These are phyloP conservation scores for Chydorus sphaericus DNA, from an alignment of 2,888 invertebrate genomes.

Conservation along the genomic window DNA sequence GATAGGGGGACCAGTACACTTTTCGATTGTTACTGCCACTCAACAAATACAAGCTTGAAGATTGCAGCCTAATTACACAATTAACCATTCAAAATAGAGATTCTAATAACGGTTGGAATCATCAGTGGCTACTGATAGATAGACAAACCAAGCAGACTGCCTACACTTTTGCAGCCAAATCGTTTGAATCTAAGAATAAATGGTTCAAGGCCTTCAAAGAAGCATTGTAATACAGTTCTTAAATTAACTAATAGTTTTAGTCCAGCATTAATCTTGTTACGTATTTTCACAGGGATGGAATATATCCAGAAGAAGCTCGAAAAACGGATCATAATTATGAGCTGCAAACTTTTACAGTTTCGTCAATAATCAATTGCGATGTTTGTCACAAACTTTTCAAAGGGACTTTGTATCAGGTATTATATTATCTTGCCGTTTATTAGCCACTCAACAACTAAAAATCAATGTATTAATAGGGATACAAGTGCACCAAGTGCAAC, in stretches of 20 bases:
- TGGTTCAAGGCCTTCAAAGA: conserved; percentile 86
- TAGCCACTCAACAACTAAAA: conserved; percentile 18
- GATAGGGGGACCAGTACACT: conserved; percentile 73
- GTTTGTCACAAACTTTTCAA: conserved; percentile 86
- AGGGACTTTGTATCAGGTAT: conserved; percentile 69
- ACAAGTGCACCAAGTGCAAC: conserved; percentile 65
- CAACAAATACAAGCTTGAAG: conserved; percentile 74
- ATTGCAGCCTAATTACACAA: conserved; percentile 50
- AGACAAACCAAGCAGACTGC: conserved; percentile 63
- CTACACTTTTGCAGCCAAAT: conserved; percentile 77
- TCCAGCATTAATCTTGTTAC: conserved; percentile 15
- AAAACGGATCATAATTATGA: conserved; percentile 70
- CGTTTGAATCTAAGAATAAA: conserved; percentile 69
- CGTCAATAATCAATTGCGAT: conserved; percentile 55
- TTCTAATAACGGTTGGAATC: conserved; percentile 66
- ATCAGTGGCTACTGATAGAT: conserved; percentile 70
- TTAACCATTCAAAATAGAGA: conserved; percentile 35
- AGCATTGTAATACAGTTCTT: conserved; percentile 53
- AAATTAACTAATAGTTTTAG: not conserved
- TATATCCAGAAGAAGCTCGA: conserved; percentile 64
- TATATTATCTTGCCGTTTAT: no score
- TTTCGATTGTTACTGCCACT: conserved; percentile 72
- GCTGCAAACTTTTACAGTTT: conserved; percentile 69
- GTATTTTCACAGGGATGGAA: conserved; percentile 53
- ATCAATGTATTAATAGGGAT: conserved; percentile 45